Base-by-base conservation (phyloP, 1,140 invertebrate genomes). In the Akabosia matsudoensis region DNA sequence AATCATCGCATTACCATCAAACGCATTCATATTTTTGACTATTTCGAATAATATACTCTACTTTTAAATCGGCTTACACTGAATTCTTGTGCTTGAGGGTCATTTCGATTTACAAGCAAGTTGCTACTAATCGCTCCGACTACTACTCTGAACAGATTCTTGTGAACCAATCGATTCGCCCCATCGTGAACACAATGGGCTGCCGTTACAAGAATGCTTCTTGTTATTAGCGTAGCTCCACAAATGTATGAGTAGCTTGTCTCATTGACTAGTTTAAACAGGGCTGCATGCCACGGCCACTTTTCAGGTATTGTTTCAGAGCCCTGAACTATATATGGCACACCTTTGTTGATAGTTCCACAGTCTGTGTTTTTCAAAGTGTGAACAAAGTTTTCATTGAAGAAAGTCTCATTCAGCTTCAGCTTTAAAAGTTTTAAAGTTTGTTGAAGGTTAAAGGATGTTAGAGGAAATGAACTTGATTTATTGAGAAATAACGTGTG, bases 71-170 rank as follows among this genome's bases (percentile, higher is more conserved):
- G 22, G n/a, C 33, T 16, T 30, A 56, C 76, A 28, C 64, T 33
- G 73, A 77, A 77, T 33, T 64, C 56, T 33, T 77, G 70, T n/a
- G 71, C 70, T 33, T 77, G 22, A 22, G 51, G 18, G 26, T 77
- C 52, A 13, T 77, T 45, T 13, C 52, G 52, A 33, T 51, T 33
- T 3, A n/a, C n/a, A 22, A 33, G n/a, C 33, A 33, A 37, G 1
- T 74, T 31, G 30, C 73, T 74, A 24, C 31, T 61, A 14, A 56
- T 45, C 18, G 76, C 52, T n/a, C 31, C 73, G 1, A 77, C 18
- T 4, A 71, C 45, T 4, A 77, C 72, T 45, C 51, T 73, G 56
- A 37, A 74, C 13, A 61, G 1, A 1, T 22, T 18, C 16, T n/a
- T n/a, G 10, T 33, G 13, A 4, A 4, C 4, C 10, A 3, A 52